phyloP scores from a whole-genome alignment of 2,797 vertebrate species.

The Hypotaenidia philippensis region DNA sequence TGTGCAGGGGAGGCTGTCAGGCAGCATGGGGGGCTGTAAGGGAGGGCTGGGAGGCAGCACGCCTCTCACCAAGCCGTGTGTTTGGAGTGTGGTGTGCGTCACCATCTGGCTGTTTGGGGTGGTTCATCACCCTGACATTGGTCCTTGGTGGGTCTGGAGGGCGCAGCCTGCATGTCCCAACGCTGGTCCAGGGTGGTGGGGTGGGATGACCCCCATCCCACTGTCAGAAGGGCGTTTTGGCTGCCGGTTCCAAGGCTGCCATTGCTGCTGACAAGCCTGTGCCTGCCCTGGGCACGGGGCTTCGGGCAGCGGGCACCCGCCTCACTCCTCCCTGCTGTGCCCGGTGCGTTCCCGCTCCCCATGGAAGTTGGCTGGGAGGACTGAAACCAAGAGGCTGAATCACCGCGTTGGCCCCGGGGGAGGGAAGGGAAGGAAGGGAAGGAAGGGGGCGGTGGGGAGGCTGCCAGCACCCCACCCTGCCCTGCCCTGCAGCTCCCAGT shows the following conservation, averaged over 20 bases:
- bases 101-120: background rate
- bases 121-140: too few relatives aligned
- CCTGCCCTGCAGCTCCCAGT: background rate
- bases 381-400: constrained; percentile 72
- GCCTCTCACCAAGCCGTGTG: fast-evolving
- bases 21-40: background rate
- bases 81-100: background rate
- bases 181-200: background rate
- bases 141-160: fast-evolving
- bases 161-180: fast-evolving
- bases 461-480: constrained; percentile 32
- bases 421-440: constrained; percentile 33
- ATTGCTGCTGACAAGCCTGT: background rate
- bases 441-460: background rate
- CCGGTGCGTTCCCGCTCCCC: background rate
- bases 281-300: background rate
- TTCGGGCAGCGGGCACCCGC: background rate
- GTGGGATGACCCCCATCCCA: background rate
- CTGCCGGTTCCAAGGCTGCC: background rate
- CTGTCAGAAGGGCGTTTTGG: background rate
- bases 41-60: background rate
- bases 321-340: background rate
- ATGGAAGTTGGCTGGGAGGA: constrained; percentile 44
- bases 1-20: background rate
- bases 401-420: constrained; percentile 53